Conservation (phyloP, 2,113 vertebrate genomes). For the Leucoraja erinaceus region DNA sequence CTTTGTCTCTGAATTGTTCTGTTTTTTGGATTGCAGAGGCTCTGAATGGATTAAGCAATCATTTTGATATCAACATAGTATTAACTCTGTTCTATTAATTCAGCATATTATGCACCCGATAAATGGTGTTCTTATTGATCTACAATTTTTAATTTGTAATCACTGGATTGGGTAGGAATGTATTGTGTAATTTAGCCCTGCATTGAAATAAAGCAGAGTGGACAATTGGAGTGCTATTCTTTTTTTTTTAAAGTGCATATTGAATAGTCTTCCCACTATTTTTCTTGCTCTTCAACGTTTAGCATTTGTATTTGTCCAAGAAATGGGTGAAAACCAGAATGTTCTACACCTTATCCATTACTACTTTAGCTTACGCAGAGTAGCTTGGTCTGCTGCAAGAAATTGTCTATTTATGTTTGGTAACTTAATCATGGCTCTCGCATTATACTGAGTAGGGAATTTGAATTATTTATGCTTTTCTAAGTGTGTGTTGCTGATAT, state of each 20-base stretch:
- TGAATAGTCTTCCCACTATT: neutral
- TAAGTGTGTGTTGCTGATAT: neutral
- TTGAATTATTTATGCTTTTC: neutral
- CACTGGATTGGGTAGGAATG: too few relatives aligned
- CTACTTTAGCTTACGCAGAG: neutral
- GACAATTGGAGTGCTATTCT: too few relatives aligned
- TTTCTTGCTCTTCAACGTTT: neutral
- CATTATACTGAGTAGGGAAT: neutral
- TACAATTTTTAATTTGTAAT: neutral
- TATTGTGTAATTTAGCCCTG: too few relatives aligned
- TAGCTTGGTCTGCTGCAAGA: neutral
- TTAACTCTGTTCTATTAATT: neutral
- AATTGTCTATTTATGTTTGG: neutral
- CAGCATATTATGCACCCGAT: neutral
- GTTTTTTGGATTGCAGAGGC: neutral
- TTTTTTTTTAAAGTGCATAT: neutral
- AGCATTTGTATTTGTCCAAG: neutral
- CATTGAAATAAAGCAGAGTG: too few relatives aligned
- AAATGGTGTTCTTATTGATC: neutral
- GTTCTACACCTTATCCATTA: neutral
- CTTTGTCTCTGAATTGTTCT: neutral
- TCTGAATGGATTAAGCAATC: neutral
- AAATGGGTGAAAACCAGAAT: neutral
- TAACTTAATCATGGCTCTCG: neutral
- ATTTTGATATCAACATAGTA: too few relatives aligned